phyloP scores from a whole-genome alignment of 2,888 invertebrate genomes.

The Tipula helvola region DNA sequence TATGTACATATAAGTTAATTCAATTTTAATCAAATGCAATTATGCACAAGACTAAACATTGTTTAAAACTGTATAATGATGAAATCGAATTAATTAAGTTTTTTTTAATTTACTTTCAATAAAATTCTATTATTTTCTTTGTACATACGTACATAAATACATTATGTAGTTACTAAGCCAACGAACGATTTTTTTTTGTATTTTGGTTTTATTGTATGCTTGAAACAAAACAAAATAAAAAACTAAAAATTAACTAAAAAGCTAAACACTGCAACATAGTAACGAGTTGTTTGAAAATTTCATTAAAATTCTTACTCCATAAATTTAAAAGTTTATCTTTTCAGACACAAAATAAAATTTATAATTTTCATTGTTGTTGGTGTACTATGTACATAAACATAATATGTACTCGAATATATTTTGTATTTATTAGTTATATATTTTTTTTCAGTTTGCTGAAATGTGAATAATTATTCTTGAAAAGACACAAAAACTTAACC shows the following conservation, averaged over 20 bases:
- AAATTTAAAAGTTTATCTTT: constrained; percentile 4
- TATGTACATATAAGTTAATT: too few species aligned
- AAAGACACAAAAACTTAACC: background rate
- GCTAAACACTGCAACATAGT: background rate
- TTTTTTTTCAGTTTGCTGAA: background rate
- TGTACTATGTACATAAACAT: background rate
- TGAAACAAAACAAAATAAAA: background rate
- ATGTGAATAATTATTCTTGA: constrained; percentile 4
- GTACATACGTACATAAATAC: background rate
- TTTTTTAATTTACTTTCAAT: background rate
- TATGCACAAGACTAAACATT: background rate
- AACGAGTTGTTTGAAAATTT: background rate
- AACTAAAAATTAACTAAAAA: too few species aligned
- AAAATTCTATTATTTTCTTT: background rate
- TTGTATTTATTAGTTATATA: background rate
- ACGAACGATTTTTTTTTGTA: background rate
- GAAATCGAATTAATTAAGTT: background rate
- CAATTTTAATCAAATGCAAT: background rate
- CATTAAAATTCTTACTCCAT: constrained; percentile 4
- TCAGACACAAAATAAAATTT: background rate
- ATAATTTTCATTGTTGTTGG: background rate
- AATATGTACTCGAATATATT: too few species aligned
- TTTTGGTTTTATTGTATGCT: background rate
- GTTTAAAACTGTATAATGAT: background rate
- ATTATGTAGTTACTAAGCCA: background rate